A percentile compares a stretch with the other conserved stretches of the same genome.
These are phyloP conservation scores for Synanthedon vespiformis DNA, from an alignment of 2,888 invertebrate species.

Conservation along the genomic window DNA sequence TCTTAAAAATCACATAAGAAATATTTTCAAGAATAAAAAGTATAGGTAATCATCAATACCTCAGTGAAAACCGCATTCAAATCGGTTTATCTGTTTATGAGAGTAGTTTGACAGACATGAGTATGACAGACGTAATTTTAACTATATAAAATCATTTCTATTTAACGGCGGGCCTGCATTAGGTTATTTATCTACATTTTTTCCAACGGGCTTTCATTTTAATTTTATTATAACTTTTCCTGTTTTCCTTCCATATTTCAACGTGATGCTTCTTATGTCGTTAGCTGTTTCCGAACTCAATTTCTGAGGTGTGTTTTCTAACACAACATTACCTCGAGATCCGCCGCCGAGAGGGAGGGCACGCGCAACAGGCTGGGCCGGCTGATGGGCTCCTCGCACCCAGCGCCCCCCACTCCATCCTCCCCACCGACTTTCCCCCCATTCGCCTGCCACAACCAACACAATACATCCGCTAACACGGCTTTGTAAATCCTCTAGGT, in stretches of 20 bases:
- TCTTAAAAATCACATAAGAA: too few species aligned
- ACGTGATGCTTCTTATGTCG: neutral
- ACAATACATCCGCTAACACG: slow-evolving; percentile 13
- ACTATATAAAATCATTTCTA: too few species aligned
- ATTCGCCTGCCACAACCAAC: slow-evolving; percentile 28
- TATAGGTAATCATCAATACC: too few species aligned
- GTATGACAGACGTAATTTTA: too few species aligned
- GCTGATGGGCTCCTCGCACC: slow-evolving; percentile 55
- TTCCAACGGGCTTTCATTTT: neutral
- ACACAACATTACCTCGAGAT: slow-evolving; percentile 52
- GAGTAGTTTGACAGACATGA: too few species aligned
- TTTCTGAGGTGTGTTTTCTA: neutral
- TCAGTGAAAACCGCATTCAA: too few species aligned
- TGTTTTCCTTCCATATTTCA: neutral
- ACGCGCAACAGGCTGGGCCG: slow-evolving; percentile 71
- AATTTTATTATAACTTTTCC: neutral
- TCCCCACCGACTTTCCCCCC: slow-evolving; percentile 36
- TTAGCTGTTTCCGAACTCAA: neutral
- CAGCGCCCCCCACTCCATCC: slow-evolving; percentile 26
- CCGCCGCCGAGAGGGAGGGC: slow-evolving; percentile 72
- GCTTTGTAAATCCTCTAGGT: slow-evolving; percentile 13
- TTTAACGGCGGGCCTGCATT: too few species aligned
- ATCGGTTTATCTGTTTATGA: too few species aligned
- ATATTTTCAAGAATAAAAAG: too few species aligned
- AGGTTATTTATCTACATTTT: too few species aligned